Base-by-base conservation (phyloP, 2,888 invertebrate genomes). In the Metacarcinus magister region DNA sequence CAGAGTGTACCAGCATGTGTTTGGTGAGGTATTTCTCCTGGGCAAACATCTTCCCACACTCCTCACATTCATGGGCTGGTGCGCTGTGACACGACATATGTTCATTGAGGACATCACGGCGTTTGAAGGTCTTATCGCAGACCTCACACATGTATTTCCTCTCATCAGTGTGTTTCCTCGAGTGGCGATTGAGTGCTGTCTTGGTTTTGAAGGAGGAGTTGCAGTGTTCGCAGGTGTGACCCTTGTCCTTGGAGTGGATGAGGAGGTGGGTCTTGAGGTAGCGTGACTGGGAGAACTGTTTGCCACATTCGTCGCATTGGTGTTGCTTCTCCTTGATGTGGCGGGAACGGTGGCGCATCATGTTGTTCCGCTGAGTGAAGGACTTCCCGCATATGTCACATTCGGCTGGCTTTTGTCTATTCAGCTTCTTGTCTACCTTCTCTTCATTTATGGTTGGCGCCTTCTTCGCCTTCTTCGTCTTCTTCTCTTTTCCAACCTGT, bases 1-100 rank as follows among this genome's bases (percentile, higher is more conserved):
- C n/a, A 5, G 75, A n/a, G 75, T 75, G 75, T n/a, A 75, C 75
- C n/a, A n/a, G n/a, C 75, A 75, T 75, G 75, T 75, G 75, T 23
- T n/a, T n/a, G 75, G 16, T 75, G 75, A 75, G 75, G 75, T 75
- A 75, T 0, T 75, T n/a, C n/a, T 75, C 28, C 28, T 7, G 28
- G 75, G 75, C 28, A 28, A 75, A 75, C n/a, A 2, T 3, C 75
- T 75, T 75, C 75, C 75, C 75, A 75, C 75, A 75, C 75, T 75
- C 75, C 75, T 75, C 75, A n/a, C 75, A 75, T 7, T n/a, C n/a
- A 23, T 75, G 75, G n/a, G 28, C 7, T 2, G 23, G 75, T 8
- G 0, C n/a, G 28, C 8, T 7, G 75, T 75, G 75, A n/a, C n/a
- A 75, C n/a, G n/a, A n/a, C n/a, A 75, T 23, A n/a, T 75, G 75